Evolutionary conservation across 2,797 vertebrate species (phyloP), one percentile per base, ranked within the genome.

Genomic region (Mormyrus hasselquistii): DNA sequence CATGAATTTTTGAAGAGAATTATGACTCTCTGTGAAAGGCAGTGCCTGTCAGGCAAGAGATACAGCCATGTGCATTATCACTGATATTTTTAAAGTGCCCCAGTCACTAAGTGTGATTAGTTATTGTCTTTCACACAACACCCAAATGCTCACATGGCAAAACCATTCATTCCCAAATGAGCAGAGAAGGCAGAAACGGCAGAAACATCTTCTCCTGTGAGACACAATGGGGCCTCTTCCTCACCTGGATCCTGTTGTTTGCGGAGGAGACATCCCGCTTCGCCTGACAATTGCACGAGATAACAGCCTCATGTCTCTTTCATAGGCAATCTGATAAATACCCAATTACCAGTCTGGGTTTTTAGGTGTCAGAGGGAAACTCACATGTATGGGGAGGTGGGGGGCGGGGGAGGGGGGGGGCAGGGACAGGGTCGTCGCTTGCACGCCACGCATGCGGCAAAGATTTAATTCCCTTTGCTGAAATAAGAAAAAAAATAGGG

Each of bases 271-370:
- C 92, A 95, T 95, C 95, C 93, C 93, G 96, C 97, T 97, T 96
- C 96, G 96, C 93, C 50, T 96, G 97, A 97, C 97, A 97, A 98
- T 97, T 97, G 96, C 96, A 94, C 96, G 95, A 96, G 97, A 98
- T 98, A 97, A 96, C 94, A 92, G 92, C 91, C 93, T 95, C 93
- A 93, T 94, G 92, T 86, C 91, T 92, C 95, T 97, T 96, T 96
- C 94, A 94, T 95, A 93, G 95, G 95, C 73, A 96, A 97, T 97
- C 97, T 97, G 97, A 98, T 98, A 99, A 99, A 98, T 95, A 97
- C 94, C 95, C 97, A 98, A 98, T 98, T 98, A 97, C 96, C 94
- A 96, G 93, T 90, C 92, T 91, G 95, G 94, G 95, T 95, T 96
- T 94, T 93, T 79, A 93, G 93, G 22, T 29, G 22, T 86, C 29